Conservation (phyloP, 2,888 invertebrate species). For the Drosophila mettleri region DNA sequence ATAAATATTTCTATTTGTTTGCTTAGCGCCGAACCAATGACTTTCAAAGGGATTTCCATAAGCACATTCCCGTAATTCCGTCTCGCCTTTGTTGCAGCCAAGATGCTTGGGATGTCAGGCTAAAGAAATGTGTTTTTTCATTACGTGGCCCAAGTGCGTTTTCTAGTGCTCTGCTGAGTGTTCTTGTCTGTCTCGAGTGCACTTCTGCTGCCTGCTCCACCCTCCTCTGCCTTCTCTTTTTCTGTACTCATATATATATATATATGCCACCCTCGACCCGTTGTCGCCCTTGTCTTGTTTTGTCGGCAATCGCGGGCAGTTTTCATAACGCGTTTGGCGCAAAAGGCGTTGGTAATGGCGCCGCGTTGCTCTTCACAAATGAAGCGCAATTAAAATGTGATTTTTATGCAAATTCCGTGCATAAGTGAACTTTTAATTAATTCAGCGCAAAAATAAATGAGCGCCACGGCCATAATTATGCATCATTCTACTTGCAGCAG, state of each 20-base stretch:
- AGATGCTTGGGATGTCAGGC: conserved; percentile 3
- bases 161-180: conserved; percentile 65
- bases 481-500: conserved; percentile 23
- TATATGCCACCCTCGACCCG: not conserved
- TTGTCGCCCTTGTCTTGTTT: conserved; percentile 6
- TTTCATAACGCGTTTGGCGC: conserved; percentile 57
- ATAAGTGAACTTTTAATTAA: conserved; percentile 82
- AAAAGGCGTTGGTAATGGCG: conserved; percentile 13
- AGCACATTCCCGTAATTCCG: conserved; percentile 12
- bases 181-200: conserved; percentile 71
- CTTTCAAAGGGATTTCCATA: conserved; percentile 32
- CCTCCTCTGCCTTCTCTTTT: not conserved
- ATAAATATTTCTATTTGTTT: conserved; percentile 54
- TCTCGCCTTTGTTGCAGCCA: not conserved
- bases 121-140: conserved; percentile 73
- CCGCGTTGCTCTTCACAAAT: conserved; percentile 66
- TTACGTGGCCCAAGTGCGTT: conserved; percentile 71
- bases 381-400: conserved; percentile 81
- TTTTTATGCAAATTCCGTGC: conserved; percentile 81
- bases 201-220: conserved; percentile 39
- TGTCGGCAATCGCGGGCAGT: conserved; percentile 32
- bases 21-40: conserved; percentile 14
- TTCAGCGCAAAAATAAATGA: conserved; percentile 77
- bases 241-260: not conserved
- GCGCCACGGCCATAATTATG: conserved; percentile 73